phyloP scores from a whole-genome alignment of 2,113 vertebrate genomes.

The Entosphenus tridentatus region DNA sequence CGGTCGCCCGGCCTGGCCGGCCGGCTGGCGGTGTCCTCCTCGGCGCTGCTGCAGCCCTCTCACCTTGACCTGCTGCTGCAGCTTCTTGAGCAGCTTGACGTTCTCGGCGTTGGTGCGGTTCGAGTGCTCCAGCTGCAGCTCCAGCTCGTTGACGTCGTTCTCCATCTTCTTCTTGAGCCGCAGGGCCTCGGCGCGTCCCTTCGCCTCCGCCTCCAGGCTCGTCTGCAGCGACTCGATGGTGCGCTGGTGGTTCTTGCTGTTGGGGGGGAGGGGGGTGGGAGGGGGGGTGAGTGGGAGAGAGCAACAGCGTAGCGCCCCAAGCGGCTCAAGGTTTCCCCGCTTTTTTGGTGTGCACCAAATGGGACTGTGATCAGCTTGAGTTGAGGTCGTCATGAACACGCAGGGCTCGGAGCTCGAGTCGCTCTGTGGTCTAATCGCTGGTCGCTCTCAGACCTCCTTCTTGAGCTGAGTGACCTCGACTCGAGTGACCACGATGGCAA shows the following conservation, averaged over 20 bases:
- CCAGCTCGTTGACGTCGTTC: constrained; percentile 30
- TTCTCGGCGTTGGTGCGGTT: constrained; percentile 26
- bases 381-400: neutral
- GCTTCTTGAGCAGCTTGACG: constrained; percentile 25
- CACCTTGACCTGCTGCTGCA: constrained; percentile 28
- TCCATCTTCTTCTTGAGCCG: constrained; percentile 33
- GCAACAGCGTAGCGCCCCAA: neutral
- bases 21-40: constrained; percentile 25
- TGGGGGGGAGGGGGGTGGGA: neutral
- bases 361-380: too few species aligned
- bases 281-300: neutral
- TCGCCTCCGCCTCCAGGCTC: constrained; percentile 30
- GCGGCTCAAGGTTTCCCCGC: neutral
- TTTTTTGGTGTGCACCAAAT: neutral
- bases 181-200: constrained; percentile 25
- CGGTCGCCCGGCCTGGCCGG: constrained; percentile 24
- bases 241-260: constrained; percentile 31
- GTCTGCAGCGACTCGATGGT: constrained; percentile 31
- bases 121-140: constrained; percentile 28
- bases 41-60: constrained; percentile 21
- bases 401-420: too few species aligned
- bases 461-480: too few species aligned
- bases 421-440: too few species aligned
- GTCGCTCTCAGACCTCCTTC: too few species aligned
- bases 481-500: too few species aligned